A percentile compares a stretch with the other conserved stretches of the same genome.
Evolutionary conservation across 2,888 invertebrate species (phyloP).

Genomic region (Germaria angustata): DNA sequence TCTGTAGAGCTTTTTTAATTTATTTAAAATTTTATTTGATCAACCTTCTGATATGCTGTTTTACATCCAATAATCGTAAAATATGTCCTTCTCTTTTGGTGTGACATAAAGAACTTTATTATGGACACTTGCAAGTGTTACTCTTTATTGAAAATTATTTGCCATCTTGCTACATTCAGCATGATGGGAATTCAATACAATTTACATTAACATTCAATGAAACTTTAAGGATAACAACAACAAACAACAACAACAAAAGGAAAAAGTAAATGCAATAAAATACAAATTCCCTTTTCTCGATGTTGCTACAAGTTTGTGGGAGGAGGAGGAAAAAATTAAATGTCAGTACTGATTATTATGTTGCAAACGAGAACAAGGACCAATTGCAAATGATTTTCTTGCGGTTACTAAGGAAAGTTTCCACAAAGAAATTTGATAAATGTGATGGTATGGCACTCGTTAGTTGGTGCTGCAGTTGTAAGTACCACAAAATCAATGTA

Average conservation of each 20-base stretch:
- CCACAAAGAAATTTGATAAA: too few species aligned
- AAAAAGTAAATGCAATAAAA: too few species aligned
- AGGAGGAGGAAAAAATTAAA: too few species aligned
- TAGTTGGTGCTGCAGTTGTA: constrained; percentile 9
- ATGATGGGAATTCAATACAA: neutral
- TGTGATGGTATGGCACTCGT: too few species aligned
- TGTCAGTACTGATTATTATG: too few species aligned
- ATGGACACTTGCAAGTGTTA: constrained; percentile 29
- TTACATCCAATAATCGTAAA: constrained; percentile 16
- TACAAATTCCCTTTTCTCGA: too few species aligned
- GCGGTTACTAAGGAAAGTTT: too few species aligned
- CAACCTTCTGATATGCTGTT: neutral
- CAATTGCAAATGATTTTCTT: too few species aligned
- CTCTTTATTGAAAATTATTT: neutral
- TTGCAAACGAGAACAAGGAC: too few species aligned
- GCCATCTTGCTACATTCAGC: neutral
- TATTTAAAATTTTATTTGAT: neutral
- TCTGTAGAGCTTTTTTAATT: neutral
- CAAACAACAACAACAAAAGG: too few species aligned
- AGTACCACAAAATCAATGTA: neutral
- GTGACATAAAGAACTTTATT: constrained; percentile 26
- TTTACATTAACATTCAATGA: neutral
- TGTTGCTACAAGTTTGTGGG: too few species aligned
- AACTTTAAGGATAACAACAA: constrained; percentile 1
- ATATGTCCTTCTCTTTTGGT: neutral